Percentiles rank a stretch among this genome's conserved stretches.
phyloP scores from a whole-genome alignment of 2,888 invertebrate genomes.

The Pandemis cinnamomeana region DNA sequence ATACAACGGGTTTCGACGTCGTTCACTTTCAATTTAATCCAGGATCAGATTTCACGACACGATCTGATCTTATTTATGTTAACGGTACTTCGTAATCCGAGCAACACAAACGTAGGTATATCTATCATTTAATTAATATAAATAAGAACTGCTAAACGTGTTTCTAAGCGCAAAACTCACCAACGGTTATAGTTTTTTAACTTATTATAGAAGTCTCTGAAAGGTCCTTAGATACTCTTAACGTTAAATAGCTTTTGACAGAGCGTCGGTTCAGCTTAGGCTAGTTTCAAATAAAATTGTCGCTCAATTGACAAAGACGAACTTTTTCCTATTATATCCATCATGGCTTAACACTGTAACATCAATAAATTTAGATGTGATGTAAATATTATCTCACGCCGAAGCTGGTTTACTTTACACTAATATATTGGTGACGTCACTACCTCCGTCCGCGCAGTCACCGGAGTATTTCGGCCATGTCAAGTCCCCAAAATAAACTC shows the following conservation, averaged over 20 bases:
- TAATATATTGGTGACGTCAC: constrained; percentile 14
- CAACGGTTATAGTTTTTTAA: no score
- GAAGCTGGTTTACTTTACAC: constrained; percentile 9
- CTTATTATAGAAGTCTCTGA: no score
- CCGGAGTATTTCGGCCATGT: constrained; percentile 35
- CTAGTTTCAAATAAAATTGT: background rate
- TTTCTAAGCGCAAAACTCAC: no score
- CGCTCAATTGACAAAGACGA: background rate
- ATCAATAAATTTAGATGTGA: background rate
- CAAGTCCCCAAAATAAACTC: constrained; percentile 35
- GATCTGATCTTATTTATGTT: constrained; percentile 15
- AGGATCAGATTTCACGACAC: constrained; percentile 38
- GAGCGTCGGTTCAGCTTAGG: no score
- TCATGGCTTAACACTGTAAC: background rate
- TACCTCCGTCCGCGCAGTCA: constrained; percentile 19
- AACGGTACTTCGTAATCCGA: background rate
- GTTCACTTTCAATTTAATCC: constrained; percentile 25
- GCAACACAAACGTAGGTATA: no score
- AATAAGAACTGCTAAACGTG: no score
- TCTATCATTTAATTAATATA: no score
- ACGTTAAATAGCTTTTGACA: no score
- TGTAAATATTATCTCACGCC: constrained; percentile 15
- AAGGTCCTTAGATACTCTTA: no score
- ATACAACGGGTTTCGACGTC: constrained; percentile 31
- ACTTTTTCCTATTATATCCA: constrained; percentile 6